phyloP scores from a whole-genome alignment of 2,113 vertebrate species.

The Cyanocitta stelleri region DNA sequence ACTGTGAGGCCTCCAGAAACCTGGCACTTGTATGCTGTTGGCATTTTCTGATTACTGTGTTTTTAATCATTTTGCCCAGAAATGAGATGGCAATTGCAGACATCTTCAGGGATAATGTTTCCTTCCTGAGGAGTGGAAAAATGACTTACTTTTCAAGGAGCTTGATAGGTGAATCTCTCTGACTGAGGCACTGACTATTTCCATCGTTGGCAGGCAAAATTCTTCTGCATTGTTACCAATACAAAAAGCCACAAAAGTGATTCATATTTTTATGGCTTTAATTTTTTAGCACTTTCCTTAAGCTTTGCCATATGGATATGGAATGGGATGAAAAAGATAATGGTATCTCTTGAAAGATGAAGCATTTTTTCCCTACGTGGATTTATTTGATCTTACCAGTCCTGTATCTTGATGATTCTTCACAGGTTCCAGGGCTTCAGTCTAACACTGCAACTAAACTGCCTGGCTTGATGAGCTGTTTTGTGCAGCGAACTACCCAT shows the following conservation, averaged over 20 bases:
- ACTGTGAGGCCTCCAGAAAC: neutral
- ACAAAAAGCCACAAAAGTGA: neutral
- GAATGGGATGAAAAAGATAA: neutral
- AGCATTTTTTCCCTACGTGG: neutral
- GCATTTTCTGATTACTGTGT: neutral
- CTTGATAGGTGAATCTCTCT: neutral
- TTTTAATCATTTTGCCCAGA: conserved; percentile 24
- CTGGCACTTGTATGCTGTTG: conserved; percentile 6
- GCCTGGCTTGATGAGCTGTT: neutral
- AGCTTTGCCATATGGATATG: neutral
- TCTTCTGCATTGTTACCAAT: neutral
- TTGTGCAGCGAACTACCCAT: neutral
- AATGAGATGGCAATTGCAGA: conserved; percentile 44
- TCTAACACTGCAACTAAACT: neutral
- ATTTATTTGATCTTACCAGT: neutral
- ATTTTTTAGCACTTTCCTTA: neutral
- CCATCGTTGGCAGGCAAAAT: neutral
- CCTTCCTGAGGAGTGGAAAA: conserved; percentile 36
- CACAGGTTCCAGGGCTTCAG: neutral
- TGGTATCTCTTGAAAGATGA: neutral
- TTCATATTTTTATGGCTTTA: neutral
- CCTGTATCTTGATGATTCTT: neutral
- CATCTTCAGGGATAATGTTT: conserved; percentile 10
- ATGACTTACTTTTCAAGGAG: neutral
- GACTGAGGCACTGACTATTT: neutral